phyloP scores from a whole-genome alignment of 2,113 vertebrate species.

The Eleginops maclovinus region DNA sequence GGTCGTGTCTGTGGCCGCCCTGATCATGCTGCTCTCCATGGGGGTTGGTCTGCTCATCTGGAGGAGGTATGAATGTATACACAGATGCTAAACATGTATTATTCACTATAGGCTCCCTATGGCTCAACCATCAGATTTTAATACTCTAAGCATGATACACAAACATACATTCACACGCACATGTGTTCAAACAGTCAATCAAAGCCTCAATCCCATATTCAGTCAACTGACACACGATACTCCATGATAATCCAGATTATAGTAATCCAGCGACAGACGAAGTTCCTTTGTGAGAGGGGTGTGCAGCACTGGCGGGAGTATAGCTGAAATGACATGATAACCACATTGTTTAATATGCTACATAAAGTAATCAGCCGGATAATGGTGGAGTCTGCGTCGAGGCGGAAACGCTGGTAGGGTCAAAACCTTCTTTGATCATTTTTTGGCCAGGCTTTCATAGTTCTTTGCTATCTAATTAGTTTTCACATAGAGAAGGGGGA shows the following conservation, averaged over 20 bases:
- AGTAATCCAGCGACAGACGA: conserved; percentile 50
- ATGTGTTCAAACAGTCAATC: conserved; percentile 22
- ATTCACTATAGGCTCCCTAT: background rate
- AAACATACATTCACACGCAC: conserved; percentile 9
- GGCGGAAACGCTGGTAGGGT: conserved; percentile 6
- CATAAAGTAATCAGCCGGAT: conserved; percentile 30
- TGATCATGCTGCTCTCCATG: conserved; percentile 88
- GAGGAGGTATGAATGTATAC: conserved; percentile 85
- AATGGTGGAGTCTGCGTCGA: background rate
- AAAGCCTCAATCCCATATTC: background rate
- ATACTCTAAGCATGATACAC: conserved; percentile 12
- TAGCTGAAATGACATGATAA: conserved; percentile 16
- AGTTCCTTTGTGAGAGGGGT: conserved; percentile 23
- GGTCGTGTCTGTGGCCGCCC: conserved; percentile 86
- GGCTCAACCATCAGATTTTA: background rate
- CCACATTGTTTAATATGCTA: conserved; percentile 16
- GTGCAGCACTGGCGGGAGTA: background rate
- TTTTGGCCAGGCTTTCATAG: conserved; percentile 6
- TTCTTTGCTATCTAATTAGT: conserved; percentile 43
- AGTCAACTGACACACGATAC: conserved; percentile 13
- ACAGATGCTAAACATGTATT: background rate
- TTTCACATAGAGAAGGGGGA: conserved; percentile 7
- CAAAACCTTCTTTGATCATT: conserved; percentile 27
- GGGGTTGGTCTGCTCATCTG: conserved; percentile 86
- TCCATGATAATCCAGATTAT: conserved; percentile 64